phyloP scores from a whole-genome alignment of 2,888 invertebrate genomes.

The Clunio marinus region DNA sequence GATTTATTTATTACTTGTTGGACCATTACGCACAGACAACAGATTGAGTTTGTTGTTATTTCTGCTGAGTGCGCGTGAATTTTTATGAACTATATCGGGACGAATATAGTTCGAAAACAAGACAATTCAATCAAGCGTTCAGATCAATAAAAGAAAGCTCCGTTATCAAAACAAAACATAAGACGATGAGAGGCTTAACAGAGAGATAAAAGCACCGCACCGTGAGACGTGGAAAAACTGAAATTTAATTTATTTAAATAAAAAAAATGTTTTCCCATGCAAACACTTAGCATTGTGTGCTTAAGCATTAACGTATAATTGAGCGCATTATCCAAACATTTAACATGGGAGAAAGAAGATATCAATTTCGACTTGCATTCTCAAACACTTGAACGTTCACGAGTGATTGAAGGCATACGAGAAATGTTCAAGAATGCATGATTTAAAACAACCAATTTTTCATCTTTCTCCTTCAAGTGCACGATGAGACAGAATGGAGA shows the following conservation, averaged over 20 bases:
- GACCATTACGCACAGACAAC: constrained; percentile 23
- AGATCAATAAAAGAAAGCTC: constrained; percentile 11
- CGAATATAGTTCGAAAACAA: constrained; percentile 28
- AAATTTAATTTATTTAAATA: constrained; percentile 20
- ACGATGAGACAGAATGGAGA: background rate
- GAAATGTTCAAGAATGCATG: background rate
- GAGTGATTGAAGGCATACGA: constrained; percentile 14
- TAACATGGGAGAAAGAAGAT: constrained; percentile 24
- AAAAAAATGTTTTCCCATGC: background rate
- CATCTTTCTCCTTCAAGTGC: constrained; percentile 8
- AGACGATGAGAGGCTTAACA: background rate
- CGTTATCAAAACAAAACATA: constrained; percentile 32
- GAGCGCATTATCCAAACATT: constrained; percentile 29
- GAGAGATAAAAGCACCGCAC: background rate
- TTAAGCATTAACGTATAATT: constrained; percentile 37
- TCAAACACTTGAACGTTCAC: constrained; percentile 21
- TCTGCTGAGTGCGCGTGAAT: background rate
- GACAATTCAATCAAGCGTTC: constrained; percentile 37
- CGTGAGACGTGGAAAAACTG: background rate
- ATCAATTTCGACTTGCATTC: constrained; percentile 21
- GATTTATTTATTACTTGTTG: constrained; percentile 31
- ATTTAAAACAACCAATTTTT: background rate
- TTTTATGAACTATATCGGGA: background rate
- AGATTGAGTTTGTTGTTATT: constrained; percentile 9
- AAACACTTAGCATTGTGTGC: constrained; percentile 29